These are phyloP conservation scores for Artibeus jamaicensis DNA, from an alignment of 2,797 vertebrate species.

Conservation along the genomic window DNA sequence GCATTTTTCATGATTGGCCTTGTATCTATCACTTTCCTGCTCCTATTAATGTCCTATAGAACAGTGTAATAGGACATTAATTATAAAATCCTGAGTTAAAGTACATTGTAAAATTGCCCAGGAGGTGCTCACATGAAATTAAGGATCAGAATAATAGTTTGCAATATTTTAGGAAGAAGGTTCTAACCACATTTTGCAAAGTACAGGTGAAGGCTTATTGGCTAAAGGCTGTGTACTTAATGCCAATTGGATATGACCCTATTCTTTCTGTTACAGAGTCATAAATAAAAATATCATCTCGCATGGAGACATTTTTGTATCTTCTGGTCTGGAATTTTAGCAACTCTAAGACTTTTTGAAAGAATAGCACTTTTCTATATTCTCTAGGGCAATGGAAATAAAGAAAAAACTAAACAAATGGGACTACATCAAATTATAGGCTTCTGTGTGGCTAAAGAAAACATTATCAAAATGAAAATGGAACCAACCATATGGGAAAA, in stretches of 20 bases:
- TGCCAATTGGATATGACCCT: background rate
- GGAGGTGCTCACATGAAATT: background rate
- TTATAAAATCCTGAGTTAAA: slow-evolving; percentile 13
- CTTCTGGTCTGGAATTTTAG: background rate
- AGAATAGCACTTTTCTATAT: background rate
- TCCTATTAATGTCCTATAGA: background rate
- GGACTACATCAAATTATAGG: no score
- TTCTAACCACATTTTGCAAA: background rate
- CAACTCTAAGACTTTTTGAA: background rate
- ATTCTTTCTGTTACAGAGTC: background rate
- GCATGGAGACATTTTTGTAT: background rate
- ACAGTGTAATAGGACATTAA: background rate
- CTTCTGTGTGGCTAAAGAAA: no score
- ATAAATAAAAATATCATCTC: background rate
- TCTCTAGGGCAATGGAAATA: no score
- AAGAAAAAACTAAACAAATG: no score
- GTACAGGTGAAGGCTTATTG: background rate
- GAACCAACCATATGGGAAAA: no score
- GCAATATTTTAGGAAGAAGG: background rate
- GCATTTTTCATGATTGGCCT: background rate
- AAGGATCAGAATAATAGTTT: background rate
- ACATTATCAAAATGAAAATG: no score
- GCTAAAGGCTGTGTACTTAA: background rate
- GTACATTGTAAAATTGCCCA: background rate
- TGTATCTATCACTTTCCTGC: background rate